Base-by-base conservation (phyloP, 2,888 invertebrate species). In the Cordylochernes scorpioides region DNA sequence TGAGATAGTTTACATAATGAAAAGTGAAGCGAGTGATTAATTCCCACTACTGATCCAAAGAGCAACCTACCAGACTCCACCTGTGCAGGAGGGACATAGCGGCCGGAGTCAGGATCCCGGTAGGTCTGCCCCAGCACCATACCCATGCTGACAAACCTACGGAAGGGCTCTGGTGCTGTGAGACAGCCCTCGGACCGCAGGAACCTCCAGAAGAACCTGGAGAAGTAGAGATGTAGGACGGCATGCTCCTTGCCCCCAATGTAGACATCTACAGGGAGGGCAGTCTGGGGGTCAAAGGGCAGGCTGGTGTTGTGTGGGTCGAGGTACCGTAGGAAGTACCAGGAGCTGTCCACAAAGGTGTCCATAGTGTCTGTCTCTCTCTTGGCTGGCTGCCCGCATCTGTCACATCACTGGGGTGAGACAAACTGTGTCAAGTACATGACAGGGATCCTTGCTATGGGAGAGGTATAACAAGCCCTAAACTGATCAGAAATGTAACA, bases 331-430 rank as follows among this genome's bases (percentile, higher is more conserved):
- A 91, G 62, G 52, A 69, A 99, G 50, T 97, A 97, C 97, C 97
- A 99, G 1, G 88, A 77, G 27, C 94, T 94, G 53, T 99, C 97
- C 14, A 99, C 82, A 62, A 99, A 97, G n/a, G 97, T 99, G 49
- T 99, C 97, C 78, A 97, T 78, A 1, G 97, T 99, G 51, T 99
- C 97, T 0, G 75, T 74, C 62, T 97, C 97, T 38, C 80, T 59
- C 36, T 53, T 57, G 0, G 84, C 84, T 31, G 58, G 46, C 2
- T 58, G 54, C 4, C 54, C 55, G 46, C 54, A 54, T 46, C 46
- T 47, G 34, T n/a, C n/a, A n/a, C n/a, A n/a, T n/a, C n/a, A n/a
- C n/a, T n/a, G n/a, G n/a, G n/a, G n/a, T n/a, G n/a, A n/a, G n/a
- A n/a, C n/a, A n/a, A n/a, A n/a, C n/a, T n/a, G n/a, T n/a, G n/a